phyloP scores from a whole-genome alignment of 2,113 vertebrate species.

The Nothocercus julius region DNA sequence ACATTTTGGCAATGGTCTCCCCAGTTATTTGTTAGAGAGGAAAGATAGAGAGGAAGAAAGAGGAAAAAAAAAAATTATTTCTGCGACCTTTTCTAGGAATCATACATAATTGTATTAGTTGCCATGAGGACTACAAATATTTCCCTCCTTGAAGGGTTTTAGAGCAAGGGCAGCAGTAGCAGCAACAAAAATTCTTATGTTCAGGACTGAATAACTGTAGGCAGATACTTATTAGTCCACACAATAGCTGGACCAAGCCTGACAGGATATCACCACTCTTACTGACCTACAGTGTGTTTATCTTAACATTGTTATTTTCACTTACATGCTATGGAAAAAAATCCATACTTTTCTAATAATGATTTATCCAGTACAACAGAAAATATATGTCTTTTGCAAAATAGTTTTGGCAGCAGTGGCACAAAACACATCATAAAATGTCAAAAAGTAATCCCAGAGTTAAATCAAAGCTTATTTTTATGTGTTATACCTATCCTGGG shows the following conservation, averaged over 20 bases:
- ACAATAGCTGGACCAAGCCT: neutral
- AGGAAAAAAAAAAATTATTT: neutral
- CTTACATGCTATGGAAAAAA: neutral
- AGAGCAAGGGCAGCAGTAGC: neutral
- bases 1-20: neutral
- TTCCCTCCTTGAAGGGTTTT: neutral
- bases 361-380: neutral
- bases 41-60: neutral
- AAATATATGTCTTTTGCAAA: neutral
- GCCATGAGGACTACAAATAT: neutral
- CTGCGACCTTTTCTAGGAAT: neutral
- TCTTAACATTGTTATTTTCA: constrained; percentile 16
- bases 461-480: neutral
- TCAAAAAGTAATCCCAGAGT: neutral
- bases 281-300: neutral
- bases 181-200: neutral
- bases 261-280: neutral
- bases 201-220: neutral
- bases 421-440: neutral
- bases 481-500: neutral
- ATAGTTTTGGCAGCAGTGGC: neutral
- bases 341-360: neutral
- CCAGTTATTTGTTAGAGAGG: neutral
- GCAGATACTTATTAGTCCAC: neutral
- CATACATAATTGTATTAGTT: constrained; percentile 13